Percentiles rank a stretch among this genome's conserved stretches.
phyloP scores from a whole-genome alignment of 2,113 vertebrate genomes.

The Clinocottus analis region DNA sequence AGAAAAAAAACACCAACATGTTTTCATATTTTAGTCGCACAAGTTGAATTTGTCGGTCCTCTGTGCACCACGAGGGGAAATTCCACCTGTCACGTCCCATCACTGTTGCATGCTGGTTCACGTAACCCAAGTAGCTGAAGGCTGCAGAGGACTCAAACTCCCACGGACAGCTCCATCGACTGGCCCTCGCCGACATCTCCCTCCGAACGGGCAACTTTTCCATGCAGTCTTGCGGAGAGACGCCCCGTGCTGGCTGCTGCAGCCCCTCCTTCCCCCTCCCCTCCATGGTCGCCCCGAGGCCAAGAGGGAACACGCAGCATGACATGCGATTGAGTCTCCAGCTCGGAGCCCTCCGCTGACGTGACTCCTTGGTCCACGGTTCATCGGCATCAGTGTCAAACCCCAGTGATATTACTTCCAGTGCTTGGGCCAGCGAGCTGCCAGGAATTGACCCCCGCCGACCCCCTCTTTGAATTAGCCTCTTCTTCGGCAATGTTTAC shows the following conservation, averaged over 20 bases:
- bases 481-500: conserved; percentile 31
- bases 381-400: conserved; percentile 71
- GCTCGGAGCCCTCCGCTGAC: conserved; percentile 31
- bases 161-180: conserved; percentile 73
- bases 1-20: neutral
- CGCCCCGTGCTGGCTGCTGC: conserved; percentile 36
- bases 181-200: conserved; percentile 35
- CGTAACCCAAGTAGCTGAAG: conserved; percentile 79
- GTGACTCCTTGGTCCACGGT: conserved; percentile 55
- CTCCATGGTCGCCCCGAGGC: conserved; percentile 21
- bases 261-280: too few relatives aligned
- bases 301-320: conserved; percentile 39
- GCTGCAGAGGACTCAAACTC: conserved; percentile 73
- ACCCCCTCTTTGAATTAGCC: conserved; percentile 38
- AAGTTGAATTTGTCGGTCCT: conserved; percentile 11
- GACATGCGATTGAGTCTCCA: conserved; percentile 51
- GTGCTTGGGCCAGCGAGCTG: conserved; percentile 49
- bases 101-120: conserved; percentile 77
- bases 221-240: conserved; percentile 30
- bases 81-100: conserved; percentile 79
- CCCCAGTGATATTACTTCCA: conserved; percentile 52
- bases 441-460: conserved; percentile 56
- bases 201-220: conserved; percentile 22
- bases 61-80: conserved; percentile 15
- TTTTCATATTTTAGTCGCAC: neutral